phyloP scores from a whole-genome alignment of 2,888 invertebrate species.

The Noctua comes region DNA sequence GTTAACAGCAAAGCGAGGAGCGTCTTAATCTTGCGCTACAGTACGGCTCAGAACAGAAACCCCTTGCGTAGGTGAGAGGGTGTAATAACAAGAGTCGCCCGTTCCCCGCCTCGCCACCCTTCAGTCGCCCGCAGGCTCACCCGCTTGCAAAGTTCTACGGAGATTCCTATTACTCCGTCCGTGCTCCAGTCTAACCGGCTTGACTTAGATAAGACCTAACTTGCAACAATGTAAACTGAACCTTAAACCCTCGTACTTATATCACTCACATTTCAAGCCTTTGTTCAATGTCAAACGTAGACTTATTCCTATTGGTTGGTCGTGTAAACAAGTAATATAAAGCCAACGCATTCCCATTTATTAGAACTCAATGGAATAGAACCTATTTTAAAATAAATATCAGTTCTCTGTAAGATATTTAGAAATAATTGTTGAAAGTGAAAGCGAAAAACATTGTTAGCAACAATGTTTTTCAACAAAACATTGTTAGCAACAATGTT shows the following conservation, averaged over 20 bases:
- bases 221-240: constrained; percentile 79
- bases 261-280: constrained; percentile 71
- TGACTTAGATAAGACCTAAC: constrained; percentile 84
- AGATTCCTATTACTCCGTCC: constrained; percentile 86
- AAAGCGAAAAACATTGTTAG: constrained; percentile 77
- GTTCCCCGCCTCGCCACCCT: constrained; percentile 77
- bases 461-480: too few species aligned
- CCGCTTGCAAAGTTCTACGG: constrained; percentile 85
- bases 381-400: constrained; percentile 8
- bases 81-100: constrained; percentile 87
- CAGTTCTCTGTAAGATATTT: not conserved
- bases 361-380: not conserved
- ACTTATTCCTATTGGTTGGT: constrained; percentile 70
- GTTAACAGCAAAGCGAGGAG: constrained; percentile 85
- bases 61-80: constrained; percentile 89
- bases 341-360: constrained; percentile 14
- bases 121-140: constrained; percentile 80
- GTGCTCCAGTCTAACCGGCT: constrained; percentile 83
- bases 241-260: constrained; percentile 76
- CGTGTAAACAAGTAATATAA: constrained; percentile 65
- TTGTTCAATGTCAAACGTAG: constrained; percentile 70
- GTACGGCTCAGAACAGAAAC: constrained; percentile 83
- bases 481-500: too few species aligned
- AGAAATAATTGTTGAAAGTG: constrained; percentile 60
- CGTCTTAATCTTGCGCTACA: constrained; percentile 88